phyloP scores from a whole-genome alignment of 2,888 invertebrate genomes.

The Nomada ferruginata region DNA sequence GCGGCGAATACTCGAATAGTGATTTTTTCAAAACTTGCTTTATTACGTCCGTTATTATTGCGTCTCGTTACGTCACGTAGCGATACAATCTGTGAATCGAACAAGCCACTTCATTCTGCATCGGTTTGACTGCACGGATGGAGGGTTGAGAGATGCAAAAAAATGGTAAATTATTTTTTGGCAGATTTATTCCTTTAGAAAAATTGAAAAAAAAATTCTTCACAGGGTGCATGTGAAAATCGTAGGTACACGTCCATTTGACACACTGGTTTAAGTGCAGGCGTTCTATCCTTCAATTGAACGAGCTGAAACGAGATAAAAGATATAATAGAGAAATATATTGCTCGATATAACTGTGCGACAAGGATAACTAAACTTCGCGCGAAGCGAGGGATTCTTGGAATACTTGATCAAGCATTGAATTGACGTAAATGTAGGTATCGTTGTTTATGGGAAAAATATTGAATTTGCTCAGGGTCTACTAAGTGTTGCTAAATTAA shows the following conservation, averaged over 20 bases:
- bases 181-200: constrained; percentile 1
- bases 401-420: too few relatives aligned
- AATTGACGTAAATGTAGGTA: too few relatives aligned
- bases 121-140: not conserved
- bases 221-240: not conserved
- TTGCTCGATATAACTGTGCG: too few relatives aligned
- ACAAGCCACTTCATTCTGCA: not conserved
- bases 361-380: too few relatives aligned
- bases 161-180: not conserved
- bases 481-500: too few relatives aligned
- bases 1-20: not conserved
- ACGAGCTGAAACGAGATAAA: constrained; percentile 5
- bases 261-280: not conserved
- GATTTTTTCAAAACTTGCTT: not conserved
- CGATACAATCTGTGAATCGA: too few relatives aligned
- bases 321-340: not conserved
- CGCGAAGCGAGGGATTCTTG: too few relatives aligned
- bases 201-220: not conserved
- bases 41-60: too few relatives aligned
- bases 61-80: not conserved
- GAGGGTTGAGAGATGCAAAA: not conserved
- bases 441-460: too few relatives aligned
- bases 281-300: not conserved
- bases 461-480: too few relatives aligned
- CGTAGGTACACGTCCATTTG: not conserved